Base-by-base conservation (phyloP, 2,797 vertebrate genomes). In the Parauchenoglanis ngamensis region DNA sequence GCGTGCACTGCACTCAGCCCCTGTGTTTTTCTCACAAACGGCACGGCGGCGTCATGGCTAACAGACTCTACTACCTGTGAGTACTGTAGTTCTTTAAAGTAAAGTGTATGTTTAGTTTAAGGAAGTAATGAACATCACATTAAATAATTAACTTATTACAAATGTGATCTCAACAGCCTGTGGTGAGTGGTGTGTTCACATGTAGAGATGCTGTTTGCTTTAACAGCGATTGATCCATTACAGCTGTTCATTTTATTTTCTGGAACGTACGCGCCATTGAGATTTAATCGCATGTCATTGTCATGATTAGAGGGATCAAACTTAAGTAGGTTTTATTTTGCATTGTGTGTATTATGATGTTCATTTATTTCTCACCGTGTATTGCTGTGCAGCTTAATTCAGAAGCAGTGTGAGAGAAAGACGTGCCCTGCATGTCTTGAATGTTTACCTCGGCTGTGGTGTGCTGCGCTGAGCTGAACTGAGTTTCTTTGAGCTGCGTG, bases 11-110 rank as follows among this genome's bases (percentile, higher is more conserved):
- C 87, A 85, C 87, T 93, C 92, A 92, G 77, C 86, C 89, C 61
- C 79, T 88, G 76, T 89, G 86, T 83, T 94, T 89, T 92, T 75
- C 85, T 40, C 86, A 90, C 89, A 56, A 86, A 59, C 86, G 89
- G 92, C 84, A 90, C 88, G 73, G 91, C 89, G 90, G 89, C 44
- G 94, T 94, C 92, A 97, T 98, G 97, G 96, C 96, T 91, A 97
- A 96, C 94, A 94, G 96, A 95, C 95, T 93, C 93, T 97, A 95
- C 95, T 96, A 96, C 94, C 96, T 96, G 97, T 98, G 95, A 98
- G 98, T 99, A 97, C 93, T 46, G 88, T 90, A 91, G 61, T 90
- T 31, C 88, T 90, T 90, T 82, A 40, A 49, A 65, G 12, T 44
- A 65, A 31, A 52, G 23, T 70, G 52, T 19, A 75, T 77, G 35